Percentiles rank a stretch among this genome's conserved stretches.
Evolutionary conservation across 1,140 invertebrate species (phyloP).

Genomic region (Pissodes strobi): DNA sequence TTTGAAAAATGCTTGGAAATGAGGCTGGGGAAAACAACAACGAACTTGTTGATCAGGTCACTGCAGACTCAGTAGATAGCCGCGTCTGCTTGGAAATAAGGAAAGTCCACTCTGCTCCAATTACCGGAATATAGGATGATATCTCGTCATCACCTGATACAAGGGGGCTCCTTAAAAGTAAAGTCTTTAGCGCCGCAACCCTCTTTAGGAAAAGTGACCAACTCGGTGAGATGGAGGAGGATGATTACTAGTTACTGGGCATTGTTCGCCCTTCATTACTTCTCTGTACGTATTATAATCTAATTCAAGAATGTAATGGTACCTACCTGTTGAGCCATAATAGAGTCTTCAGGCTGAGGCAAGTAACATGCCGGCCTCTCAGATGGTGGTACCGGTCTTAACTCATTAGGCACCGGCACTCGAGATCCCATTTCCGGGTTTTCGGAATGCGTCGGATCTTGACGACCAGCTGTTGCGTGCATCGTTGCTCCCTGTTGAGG

Average conservation of each 20-base stretch:
- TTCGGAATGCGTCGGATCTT: slow-evolving; percentile 2
- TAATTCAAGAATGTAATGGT: neutral
- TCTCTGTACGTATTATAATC: neutral
- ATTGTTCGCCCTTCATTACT: too few species aligned
- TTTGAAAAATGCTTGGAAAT: too few species aligned
- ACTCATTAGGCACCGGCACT: slow-evolving; percentile 34
- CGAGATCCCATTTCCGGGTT: slow-evolving; percentile 7
- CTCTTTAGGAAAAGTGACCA: neutral
- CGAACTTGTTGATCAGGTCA: too few species aligned
- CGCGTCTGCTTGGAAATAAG: too few species aligned
- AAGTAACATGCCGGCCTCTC: slow-evolving; percentile 56
- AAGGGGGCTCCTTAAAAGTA: too few species aligned
- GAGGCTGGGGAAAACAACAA: too few species aligned
- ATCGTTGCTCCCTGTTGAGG: neutral
- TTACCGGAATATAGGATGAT: too few species aligned
- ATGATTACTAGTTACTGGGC: too few species aligned
- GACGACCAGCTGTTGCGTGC: slow-evolving; percentile 28
- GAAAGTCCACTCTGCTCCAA: too few species aligned
- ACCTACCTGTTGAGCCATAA: slow-evolving; percentile 48
- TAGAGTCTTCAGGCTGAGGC: slow-evolving; percentile 60
- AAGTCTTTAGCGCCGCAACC: neutral
- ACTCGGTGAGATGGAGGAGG: too few species aligned
- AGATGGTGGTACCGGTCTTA: slow-evolving; percentile 18
- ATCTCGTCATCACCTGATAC: too few species aligned
- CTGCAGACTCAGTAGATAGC: too few species aligned